phyloP scores from a whole-genome alignment of 2,797 vertebrate genomes.

The Siniperca scherzeri region DNA sequence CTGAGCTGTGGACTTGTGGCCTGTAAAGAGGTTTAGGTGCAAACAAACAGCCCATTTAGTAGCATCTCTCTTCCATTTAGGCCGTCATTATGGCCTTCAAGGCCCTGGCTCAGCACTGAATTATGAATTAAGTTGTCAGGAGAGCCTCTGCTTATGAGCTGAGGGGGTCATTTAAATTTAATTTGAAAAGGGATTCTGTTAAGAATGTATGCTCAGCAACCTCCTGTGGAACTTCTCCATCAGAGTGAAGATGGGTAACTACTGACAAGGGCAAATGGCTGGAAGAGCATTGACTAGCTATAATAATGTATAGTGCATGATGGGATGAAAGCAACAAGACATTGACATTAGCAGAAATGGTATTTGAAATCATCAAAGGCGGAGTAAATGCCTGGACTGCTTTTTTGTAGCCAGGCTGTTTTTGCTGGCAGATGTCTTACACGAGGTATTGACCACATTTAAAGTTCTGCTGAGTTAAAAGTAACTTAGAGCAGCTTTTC shows the following conservation, averaged over 20 bases:
- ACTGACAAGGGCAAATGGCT: conserved; percentile 71
- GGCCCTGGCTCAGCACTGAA: conserved; percentile 87
- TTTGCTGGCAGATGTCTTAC: conserved; percentile 30
- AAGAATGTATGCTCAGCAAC: conserved; percentile 86
- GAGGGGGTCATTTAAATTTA: conserved; percentile 88
- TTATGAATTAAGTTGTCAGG: conserved; percentile 88
- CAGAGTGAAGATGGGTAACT: conserved; percentile 64
- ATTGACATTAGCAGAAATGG: conserved; percentile 52
- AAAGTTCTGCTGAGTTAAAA: conserved; percentile 41
- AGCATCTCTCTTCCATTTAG: conserved; percentile 82
- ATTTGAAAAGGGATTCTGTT: conserved; percentile 90
- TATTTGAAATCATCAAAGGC: conserved; percentile 49
- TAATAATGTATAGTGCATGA: conserved; percentile 55
- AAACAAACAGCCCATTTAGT: conserved; percentile 86
- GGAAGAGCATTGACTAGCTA: conserved; percentile 53
- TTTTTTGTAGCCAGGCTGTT: conserved; percentile 21
- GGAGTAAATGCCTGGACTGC: conserved; percentile 19
- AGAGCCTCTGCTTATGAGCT: conserved; percentile 86
- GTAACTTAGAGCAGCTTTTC: neutral
- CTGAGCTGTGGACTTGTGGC: conserved; percentile 86
- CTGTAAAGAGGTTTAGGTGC: conserved; percentile 85
- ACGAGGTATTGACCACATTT: conserved; percentile 35
- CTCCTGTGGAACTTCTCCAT: conserved; percentile 78
- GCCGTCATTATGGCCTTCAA: conserved; percentile 79
- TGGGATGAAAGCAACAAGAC: conserved; percentile 51